Evolutionary conservation across 2,888 invertebrate species (phyloP), one percentile per base, ranked within the genome.

Genomic region (Blastobasis adustella): DNA sequence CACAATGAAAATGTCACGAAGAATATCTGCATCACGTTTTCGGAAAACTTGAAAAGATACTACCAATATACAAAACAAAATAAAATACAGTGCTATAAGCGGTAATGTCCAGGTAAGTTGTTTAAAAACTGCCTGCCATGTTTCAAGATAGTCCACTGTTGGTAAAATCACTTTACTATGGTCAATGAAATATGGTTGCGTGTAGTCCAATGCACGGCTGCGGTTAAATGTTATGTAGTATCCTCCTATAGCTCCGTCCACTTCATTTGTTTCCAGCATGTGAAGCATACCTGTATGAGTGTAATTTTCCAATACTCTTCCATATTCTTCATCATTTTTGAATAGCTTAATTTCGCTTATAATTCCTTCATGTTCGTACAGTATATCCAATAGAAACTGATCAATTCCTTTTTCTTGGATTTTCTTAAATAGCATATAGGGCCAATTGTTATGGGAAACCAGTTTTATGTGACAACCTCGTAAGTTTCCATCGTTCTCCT

Each of bases 181-280:
- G 42, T 59, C 54, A 36, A 54, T 48, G 46, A 58, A n/a, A 45
- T 55, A 59, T 36, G 60, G 57, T 10, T 57, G 41, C 38, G 57
- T 45, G 45, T 53, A 59, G 10, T 52, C 54, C 40, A 60, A 48
- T 45, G 38, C 54, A 7, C 45, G 39, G 48, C 50, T 50, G 5
- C 45, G 6, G n/a, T 43, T 23, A n/a, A 10, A 4, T 4, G 46
- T 51, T 2, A 67, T 23, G 36, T 56, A 54, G 49, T 63, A 67
- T 7, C 66, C 67, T 5, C 68, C 67, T 6, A 69, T 37, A 7
- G 60, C 67, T 4, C 71, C 76, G 54, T 73, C 72, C 5, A 58
- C 61, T 53, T 64, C 57, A 45, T 62, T 61, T 4, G 52, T 49
- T 5, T 37, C 46, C 6, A 73, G 58, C 53, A 59, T 60, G 8